phyloP scores from a whole-genome alignment of 2,888 invertebrate genomes.

The Buathra laborator region DNA sequence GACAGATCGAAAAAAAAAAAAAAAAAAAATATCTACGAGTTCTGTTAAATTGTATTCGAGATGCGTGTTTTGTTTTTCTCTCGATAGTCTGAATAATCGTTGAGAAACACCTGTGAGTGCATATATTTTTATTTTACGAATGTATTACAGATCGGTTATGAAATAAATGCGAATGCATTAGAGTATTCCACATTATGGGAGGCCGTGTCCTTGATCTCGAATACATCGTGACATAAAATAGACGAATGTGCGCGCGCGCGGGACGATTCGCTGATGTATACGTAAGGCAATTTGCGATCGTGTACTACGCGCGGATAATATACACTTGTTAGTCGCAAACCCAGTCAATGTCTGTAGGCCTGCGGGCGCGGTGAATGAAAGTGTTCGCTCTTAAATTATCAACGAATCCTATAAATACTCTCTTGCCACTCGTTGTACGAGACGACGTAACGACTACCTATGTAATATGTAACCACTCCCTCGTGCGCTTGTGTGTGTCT shows the following conservation, averaged over 20 bases:
- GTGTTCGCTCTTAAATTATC: constrained; percentile 52
- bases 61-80: background rate
- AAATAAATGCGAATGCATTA: constrained; percentile 43
- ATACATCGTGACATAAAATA: constrained; percentile 26
- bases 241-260: constrained; percentile 36
- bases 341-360: background rate
- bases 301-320: background rate
- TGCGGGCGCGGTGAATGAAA: constrained; percentile 44
- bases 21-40: background rate
- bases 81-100: background rate
- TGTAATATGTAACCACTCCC: constrained; percentile 54
- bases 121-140: background rate
- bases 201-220: constrained; percentile 45
- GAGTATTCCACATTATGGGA: constrained; percentile 20
- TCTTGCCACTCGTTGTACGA: constrained; percentile 4
- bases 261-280: constrained; percentile 14
- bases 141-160: constrained; percentile 14
- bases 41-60: background rate
- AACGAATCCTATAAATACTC: constrained; percentile 58
- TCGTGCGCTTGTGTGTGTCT: constrained; percentile 1
- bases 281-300: constrained; percentile 1
- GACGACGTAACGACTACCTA: constrained; percentile 40
- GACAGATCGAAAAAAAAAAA: too few relatives aligned
- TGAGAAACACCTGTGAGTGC: background rate
- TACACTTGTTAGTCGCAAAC: background rate